These are phyloP conservation scores for Micrasema minimum DNA, from an alignment of 1,140 invertebrate genomes.

Conservation along the genomic window DNA sequence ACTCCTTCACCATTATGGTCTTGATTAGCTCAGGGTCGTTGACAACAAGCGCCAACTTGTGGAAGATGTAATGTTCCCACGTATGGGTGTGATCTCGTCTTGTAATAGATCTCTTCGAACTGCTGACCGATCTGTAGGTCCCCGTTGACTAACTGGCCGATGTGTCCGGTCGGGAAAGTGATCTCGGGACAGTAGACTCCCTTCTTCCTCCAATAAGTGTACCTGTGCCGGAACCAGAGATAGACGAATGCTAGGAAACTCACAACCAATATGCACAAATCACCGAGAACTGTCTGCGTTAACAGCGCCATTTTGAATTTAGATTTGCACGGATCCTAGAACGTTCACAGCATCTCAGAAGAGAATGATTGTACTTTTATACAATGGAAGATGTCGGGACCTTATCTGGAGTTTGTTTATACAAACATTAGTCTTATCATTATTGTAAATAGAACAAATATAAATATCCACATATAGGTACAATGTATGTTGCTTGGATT, in stretches of 20 bases:
- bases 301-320: slow-evolving; percentile 30
- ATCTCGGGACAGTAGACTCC: slow-evolving; percentile 61
- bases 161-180: slow-evolving; percentile 64
- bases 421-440: too few relatives aligned
- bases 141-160: slow-evolving; percentile 59
- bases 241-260: slow-evolving; percentile 36
- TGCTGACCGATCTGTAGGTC: slow-evolving; percentile 59
- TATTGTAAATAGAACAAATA: too few relatives aligned
- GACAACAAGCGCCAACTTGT: slow-evolving; percentile 61
- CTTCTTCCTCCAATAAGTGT: slow-evolving; percentile 60
- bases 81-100: slow-evolving; percentile 60
- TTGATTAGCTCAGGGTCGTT: slow-evolving; percentile 67
- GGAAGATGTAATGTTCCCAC: slow-evolving; percentile 63
- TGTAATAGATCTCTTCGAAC: slow-evolving; percentile 59
- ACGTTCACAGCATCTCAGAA: slow-evolving; percentile 2
- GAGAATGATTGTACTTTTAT: neutral
- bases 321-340: neutral
- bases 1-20: slow-evolving; percentile 66
- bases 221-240: slow-evolving; percentile 61
- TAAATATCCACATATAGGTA: too few relatives aligned
- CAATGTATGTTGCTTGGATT: too few relatives aligned
- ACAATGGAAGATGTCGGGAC: neutral
- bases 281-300: slow-evolving; percentile 15
- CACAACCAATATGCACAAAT: slow-evolving; percentile 28
- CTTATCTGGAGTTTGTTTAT: too few relatives aligned